These are phyloP conservation scores for Prochilodus magdalenae DNA, from an alignment of 2,113 vertebrate genomes.

Conservation along the genomic window DNA sequence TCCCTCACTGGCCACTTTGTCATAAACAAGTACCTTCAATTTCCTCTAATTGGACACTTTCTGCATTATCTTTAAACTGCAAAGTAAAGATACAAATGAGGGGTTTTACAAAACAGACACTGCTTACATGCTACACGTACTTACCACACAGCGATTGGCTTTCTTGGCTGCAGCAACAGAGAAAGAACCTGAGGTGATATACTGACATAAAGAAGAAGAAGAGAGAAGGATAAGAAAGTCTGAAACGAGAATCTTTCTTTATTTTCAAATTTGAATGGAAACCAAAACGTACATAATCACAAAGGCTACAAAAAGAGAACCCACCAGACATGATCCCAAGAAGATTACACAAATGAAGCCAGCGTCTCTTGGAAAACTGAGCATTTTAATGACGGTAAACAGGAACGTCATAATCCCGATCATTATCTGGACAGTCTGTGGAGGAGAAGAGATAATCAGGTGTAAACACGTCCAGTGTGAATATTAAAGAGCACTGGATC, in stretches of 20 bases:
- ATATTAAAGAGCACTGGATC: not conserved
- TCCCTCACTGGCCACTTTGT: no score
- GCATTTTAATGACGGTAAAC: not conserved
- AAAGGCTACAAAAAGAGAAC: not conserved
- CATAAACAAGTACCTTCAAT: no score
- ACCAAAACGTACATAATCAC: not conserved
- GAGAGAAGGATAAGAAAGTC: no score
- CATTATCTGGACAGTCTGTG: conserved; percentile 11
- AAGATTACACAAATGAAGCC: not conserved
- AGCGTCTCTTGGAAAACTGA: no score
- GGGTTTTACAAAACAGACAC: no score
- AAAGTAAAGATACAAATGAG: no score
- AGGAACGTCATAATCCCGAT: not conserved
- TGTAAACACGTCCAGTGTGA: not conserved
- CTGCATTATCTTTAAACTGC: no score
- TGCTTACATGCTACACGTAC: not conserved
- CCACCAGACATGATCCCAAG: conserved; percentile 2
- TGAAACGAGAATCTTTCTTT: not conserved
- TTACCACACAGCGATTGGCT: conserved; percentile 9
- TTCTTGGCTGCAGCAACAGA: conserved; percentile 2
- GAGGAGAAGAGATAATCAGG: not conserved
- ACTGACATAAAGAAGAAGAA: not conserved
- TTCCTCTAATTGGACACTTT: no score
- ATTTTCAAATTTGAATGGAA: not conserved
- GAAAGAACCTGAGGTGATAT: not conserved